Evolutionary conservation across 2,797 vertebrate genomes (phyloP), one percentile per base, ranked within the genome.

Genomic region (Sebastes taczanowskii): DNA sequence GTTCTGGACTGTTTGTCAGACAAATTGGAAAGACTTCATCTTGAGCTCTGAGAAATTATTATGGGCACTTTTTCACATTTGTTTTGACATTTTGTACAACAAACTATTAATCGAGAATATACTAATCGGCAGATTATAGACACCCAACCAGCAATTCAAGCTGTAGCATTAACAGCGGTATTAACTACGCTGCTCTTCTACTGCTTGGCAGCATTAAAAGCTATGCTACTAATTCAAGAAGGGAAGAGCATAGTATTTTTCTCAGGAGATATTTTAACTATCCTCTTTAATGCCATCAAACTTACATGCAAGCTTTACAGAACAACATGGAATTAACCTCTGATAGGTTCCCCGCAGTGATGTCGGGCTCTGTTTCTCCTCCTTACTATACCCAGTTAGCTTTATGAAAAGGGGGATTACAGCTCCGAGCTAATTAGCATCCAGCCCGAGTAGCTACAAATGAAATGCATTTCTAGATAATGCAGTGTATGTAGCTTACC

Each of bases 401-500:
- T 14, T 66, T 78, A 83, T 77, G 46, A 89, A 91, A 86, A 81
- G 56, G 34, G 60, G 84, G 79, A 92, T 95, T 93, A 90, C 69
- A 75, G 89, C 83, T 88, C 68, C 20, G 10, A 84, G 77, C 85
- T 92, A 90, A 90, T 93, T 91, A 92, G 74, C 76, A 91, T 86
- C 69, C 83, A 80, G 77, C 29, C 79, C 46, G 65, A 64, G 62
- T 68, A 80, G 78, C 76, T 82, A 71, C 63, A 73, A 68, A 84
- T 85, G 53, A 85, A 88, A 87, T 82, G 58, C 66, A 83, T 89
- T 78, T 80, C 78, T 81, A 88, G 86, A 88, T 91, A 84, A 88
- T 74, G 34, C 69, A 63, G 32, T 66, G 64, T 74, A 69, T 82
- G 83, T 60, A 70, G 78, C 75, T 78, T 78, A 64, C 72, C 78